phyloP scores from a whole-genome alignment of 1,140 invertebrate species.

The Tetragnatha versicolor region DNA sequence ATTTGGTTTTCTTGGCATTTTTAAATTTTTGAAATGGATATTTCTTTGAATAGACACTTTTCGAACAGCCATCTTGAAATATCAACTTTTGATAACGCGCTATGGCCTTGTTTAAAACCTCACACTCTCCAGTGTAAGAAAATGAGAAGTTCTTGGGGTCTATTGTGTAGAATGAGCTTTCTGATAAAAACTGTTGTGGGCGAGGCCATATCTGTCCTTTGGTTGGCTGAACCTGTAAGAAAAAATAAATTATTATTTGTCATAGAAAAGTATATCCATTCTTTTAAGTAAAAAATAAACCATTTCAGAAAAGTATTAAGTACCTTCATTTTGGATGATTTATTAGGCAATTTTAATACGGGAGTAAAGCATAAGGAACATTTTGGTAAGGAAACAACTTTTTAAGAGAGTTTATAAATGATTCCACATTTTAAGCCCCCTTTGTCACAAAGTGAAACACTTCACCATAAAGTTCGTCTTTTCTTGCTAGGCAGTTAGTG shows the following conservation, averaged over 20 bases:
- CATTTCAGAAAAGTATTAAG: too few species aligned
- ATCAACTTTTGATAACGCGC: constrained; percentile 62
- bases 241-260: not conserved
- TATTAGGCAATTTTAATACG: too few species aligned
- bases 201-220: constrained; percentile 60
- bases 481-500: too few species aligned
- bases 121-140: constrained; percentile 62
- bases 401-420: too few species aligned
- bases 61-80: constrained; percentile 41
- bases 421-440: too few species aligned
- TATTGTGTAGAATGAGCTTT: constrained; percentile 52
- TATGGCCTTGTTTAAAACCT: constrained; percentile 69
- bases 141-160: constrained; percentile 59
- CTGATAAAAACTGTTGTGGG: constrained; percentile 57
- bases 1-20: constrained; percentile 23
- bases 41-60: constrained; percentile 4
- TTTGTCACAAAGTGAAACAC: too few species aligned
- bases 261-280: not conserved
- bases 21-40: constrained; percentile 18
- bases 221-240: constrained; percentile 24
- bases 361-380: too few species aligned
- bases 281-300: too few species aligned
- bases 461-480: too few species aligned
- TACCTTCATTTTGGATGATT: too few species aligned
- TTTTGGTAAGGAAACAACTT: too few species aligned